These are phyloP conservation scores for Acleris sparsana DNA, from an alignment of 2,888 invertebrate species.

Conservation along the genomic window DNA sequence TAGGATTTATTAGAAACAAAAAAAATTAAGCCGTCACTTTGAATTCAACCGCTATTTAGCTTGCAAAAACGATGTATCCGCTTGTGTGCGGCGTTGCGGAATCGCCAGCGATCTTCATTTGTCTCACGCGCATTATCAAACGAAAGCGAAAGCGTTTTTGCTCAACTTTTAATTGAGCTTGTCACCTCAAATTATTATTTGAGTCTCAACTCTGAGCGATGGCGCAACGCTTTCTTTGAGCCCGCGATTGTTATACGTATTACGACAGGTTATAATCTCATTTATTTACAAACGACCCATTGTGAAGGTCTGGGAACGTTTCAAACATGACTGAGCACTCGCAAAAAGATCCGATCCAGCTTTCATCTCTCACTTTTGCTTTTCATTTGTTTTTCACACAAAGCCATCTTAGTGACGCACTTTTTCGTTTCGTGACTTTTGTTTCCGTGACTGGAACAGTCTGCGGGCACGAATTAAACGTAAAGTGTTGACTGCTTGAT, in stretches of 20 bases:
- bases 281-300: constrained; percentile 48
- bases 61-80: constrained; percentile 12
- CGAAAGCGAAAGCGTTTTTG: constrained; percentile 54
- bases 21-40: no score
- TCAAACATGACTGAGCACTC: constrained; percentile 41
- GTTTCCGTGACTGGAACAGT: constrained; percentile 35
- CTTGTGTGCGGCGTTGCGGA: constrained; percentile 17
- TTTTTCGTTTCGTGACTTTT: constrained; percentile 34
- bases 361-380: constrained; percentile 67
- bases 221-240: constrained; percentile 65
- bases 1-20: no score
- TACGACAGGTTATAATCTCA: constrained; percentile 37
- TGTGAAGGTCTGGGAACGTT: constrained; percentile 54
- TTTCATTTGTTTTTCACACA: constrained; percentile 41
- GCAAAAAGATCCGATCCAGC: constrained; percentile 49
- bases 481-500: constrained; percentile 24
- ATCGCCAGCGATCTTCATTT: constrained; percentile 37
- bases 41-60: neutral
- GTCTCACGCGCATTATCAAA: constrained; percentile 52
- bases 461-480: constrained; percentile 21
- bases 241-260: constrained; percentile 37
- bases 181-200: constrained; percentile 48
- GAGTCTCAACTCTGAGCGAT: constrained; percentile 55
- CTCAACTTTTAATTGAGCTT: constrained; percentile 63
- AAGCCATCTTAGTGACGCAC: constrained; percentile 27